Evolutionary conservation across 2,797 vertebrate genomes (phyloP).

Genomic region (Crocidura indochinensis): DNA sequence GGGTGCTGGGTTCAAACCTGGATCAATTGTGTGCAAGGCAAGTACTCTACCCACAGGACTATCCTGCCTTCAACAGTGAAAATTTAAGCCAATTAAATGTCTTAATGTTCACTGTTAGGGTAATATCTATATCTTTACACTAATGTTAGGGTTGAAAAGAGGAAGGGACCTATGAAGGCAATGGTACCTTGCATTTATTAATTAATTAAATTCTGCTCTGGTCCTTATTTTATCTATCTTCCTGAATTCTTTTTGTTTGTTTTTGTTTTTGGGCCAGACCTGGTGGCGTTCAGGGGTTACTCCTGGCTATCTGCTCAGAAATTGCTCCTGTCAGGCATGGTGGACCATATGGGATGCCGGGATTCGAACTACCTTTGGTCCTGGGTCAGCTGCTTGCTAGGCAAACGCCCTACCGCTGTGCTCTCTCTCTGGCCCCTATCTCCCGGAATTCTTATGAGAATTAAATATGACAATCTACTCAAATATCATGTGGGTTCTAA

Average conservation of each 20-base stretch:
- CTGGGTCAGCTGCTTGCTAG: too few relatives aligned
- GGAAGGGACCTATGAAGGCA: neutral
- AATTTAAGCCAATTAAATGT: constrained; percentile 38
- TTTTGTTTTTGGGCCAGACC: too few relatives aligned
- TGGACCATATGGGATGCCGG: too few relatives aligned
- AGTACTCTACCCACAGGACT: too few relatives aligned
- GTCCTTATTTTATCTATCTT: neutral
- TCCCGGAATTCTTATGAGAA: neutral
- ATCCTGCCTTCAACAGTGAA: neutral
- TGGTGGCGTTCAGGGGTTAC: too few relatives aligned
- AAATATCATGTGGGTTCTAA: neutral
- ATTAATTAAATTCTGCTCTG: neutral
- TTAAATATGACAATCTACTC: neutral
- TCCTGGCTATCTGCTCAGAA: too few relatives aligned
- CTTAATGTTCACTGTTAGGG: neutral
- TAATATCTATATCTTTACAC: neutral
- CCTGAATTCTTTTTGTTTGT: neutral
- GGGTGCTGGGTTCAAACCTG: too few relatives aligned
- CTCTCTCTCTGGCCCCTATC: neutral
- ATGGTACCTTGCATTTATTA: neutral
- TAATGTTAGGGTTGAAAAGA: neutral
- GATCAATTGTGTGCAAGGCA: too few relatives aligned
- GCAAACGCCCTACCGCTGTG: too few relatives aligned
- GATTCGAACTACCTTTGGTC: too few relatives aligned
- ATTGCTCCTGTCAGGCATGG: too few relatives aligned